Conservation (phyloP, 2,113 vertebrate genomes). For the Oryzias curvinotus region DNA sequence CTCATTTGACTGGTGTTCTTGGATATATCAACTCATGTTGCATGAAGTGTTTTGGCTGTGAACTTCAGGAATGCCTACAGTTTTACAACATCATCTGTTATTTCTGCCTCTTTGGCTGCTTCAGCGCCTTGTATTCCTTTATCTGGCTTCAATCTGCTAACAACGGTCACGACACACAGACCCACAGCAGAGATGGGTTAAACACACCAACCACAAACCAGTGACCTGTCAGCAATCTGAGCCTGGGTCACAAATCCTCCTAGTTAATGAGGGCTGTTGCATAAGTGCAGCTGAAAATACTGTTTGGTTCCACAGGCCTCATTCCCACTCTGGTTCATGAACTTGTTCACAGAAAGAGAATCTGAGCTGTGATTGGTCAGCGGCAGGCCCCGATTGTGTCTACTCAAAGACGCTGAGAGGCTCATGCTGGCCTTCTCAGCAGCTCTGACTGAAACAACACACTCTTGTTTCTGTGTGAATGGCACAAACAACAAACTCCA, state of each 20-base stretch:
- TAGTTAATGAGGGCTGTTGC: neutral
- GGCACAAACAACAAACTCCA: too few species aligned
- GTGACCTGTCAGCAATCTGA: neutral
- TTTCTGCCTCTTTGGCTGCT: conserved; percentile 4
- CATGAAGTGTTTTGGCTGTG: too few species aligned
- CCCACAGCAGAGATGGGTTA: conserved; percentile 1
- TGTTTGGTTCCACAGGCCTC: neutral
- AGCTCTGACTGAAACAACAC: neutral
- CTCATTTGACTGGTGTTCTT: too few species aligned
- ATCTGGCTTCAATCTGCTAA: neutral
- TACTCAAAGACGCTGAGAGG: neutral
- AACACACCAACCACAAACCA: conserved; percentile 2
- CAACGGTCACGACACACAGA: neutral
- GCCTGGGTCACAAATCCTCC: conserved; percentile 5
- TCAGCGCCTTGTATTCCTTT: neutral
- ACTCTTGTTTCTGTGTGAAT: too few species aligned
- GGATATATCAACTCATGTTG: too few species aligned
- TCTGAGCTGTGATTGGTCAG: conserved; percentile 19
- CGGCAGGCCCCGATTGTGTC: neutral
- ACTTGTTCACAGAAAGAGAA: conserved; percentile 1
- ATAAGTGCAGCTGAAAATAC: conserved; percentile 3
- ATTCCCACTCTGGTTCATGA: conserved; percentile 5
- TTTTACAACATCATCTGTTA: neutral
- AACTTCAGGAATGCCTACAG: too few species aligned
- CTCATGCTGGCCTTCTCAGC: neutral